Base-by-base conservation (phyloP, 1,140 invertebrate species). In the Vanessa tameamea region DNA sequence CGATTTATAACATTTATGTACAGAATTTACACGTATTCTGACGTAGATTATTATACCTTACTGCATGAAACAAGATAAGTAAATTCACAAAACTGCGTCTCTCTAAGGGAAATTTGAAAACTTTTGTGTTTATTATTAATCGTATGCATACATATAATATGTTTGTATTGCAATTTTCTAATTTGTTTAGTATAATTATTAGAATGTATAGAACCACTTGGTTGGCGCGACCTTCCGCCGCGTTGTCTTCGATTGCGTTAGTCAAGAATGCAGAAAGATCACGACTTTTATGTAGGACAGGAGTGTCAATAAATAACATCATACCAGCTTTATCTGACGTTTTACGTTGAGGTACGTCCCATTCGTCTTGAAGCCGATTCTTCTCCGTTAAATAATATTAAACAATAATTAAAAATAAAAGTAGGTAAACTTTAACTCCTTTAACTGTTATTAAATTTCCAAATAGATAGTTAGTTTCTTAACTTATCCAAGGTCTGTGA, bases 201-300 rank as follows among this genome's bases (percentile, higher is more conserved):
- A 57, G 64, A 72, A 71, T 50, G 70, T 66, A 43, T 57, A 53
- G 59, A 72, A 43, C 4, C 20, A 26, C 57, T 23, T 69, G 68
- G 26, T 48, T 23, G 26, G 23, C n/a, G 51, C 80, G 86, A 84
- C 86, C 84, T 87, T 83, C 78, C 78, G 71, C 71, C 50, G 69
- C 75, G 77, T 79, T 82, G 75, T 75, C 75, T 78, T 72, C 74
- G 78, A 82, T 85, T 87, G 84, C 84, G 84, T 86, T 83, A 79
- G 74, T 55, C 65, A 70, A 81, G 87, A 86, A 88, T 87, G 87
- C 84, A 67, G 81, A 63, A 72, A 75, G 81, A 81, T 87, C 85
- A 88, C 84, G 87, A 84, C 76, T 73, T 20, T 72, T 67, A 84
- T 86, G 79, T 84, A 73, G 80, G 86, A 73, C 83, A 77, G 72